Percentiles rank a stretch among this genome's conserved stretches.
Conservation (phyloP, 2,888 invertebrate species). For the Boloria euphrosyne region DNA sequence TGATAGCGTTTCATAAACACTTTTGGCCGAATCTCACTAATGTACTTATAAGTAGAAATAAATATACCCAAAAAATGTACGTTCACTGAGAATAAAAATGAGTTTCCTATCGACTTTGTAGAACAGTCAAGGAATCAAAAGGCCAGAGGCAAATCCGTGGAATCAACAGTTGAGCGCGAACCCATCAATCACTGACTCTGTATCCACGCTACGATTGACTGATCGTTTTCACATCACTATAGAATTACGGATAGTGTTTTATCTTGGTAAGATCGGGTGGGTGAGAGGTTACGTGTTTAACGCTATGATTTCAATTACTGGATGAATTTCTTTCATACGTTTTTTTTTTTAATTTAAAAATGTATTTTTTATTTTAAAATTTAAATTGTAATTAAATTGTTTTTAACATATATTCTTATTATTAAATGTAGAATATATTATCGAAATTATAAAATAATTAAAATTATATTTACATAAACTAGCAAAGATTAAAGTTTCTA, state of each 20-base stretch:
- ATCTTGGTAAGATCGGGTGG: conserved; percentile 22
- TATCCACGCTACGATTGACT: conserved; percentile 36
- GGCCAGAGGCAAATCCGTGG: conserved; percentile 13
- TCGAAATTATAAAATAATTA: too few species aligned
- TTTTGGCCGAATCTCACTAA: too few species aligned
- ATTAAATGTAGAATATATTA: too few species aligned
- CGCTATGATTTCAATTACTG: conserved; percentile 16
- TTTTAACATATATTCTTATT: too few species aligned
- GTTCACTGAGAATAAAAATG: too few species aligned
- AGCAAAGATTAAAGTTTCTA: too few species aligned
- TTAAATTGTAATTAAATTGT: too few species aligned
- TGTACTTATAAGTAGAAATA: too few species aligned
- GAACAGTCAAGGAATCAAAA: conserved; percentile 19
- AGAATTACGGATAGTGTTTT: conserved; percentile 22
- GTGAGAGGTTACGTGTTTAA: conserved; percentile 9
- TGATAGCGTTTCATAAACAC: too few species aligned
- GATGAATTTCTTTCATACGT: background rate
- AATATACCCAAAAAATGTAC: too few species aligned
- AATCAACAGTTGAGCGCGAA: conserved; percentile 41
- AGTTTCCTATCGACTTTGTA: background rate
- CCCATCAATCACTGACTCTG: conserved; percentile 42
- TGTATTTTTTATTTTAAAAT: too few species aligned
- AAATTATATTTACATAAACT: too few species aligned
- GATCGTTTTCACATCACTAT: conserved; percentile 33
- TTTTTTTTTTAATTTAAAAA: background rate